Conservation (phyloP, 2,797 vertebrate species). For the Mormyrops boulengeri region DNA sequence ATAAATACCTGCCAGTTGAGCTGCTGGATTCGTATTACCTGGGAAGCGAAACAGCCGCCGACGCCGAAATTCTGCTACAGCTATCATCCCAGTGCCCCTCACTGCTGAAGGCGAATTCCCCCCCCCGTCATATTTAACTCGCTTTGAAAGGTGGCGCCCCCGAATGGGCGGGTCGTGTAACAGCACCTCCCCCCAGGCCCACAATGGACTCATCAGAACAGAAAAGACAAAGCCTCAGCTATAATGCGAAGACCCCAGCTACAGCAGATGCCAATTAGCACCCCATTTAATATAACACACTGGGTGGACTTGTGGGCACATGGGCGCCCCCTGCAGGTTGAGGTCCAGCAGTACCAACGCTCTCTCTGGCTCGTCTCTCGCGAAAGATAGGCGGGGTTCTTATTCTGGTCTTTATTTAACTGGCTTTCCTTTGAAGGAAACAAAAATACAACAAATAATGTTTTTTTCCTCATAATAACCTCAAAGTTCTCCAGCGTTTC, state of each 20-base stretch:
- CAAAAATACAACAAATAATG: neutral
- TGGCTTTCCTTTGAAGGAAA: conserved; percentile 12
- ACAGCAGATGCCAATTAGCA: neutral
- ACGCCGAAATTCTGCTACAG: neutral
- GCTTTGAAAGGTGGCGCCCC: neutral
- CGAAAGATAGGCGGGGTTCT: neutral
- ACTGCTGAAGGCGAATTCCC: neutral
- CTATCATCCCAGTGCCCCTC: neutral
- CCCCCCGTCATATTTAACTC: neutral
- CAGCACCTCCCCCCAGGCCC: neutral
- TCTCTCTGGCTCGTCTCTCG: neutral
- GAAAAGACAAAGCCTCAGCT: neutral
- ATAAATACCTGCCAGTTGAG: conserved; percentile 12
- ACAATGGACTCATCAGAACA: neutral
- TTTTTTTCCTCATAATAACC: neutral
- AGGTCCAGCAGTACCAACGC: neutral
- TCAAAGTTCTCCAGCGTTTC: conserved; percentile 4
- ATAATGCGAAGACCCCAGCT: neutral
- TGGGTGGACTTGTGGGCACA: neutral
- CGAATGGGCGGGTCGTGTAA: neutral
- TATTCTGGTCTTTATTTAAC: neutral
- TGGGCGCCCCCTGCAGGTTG: neutral
- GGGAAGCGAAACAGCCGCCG: neutral
- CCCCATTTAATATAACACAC: neutral
- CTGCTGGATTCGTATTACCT: conserved; percentile 3